Conservation (phyloP, 2,888 invertebrate species). For the Phengaris arion region DNA sequence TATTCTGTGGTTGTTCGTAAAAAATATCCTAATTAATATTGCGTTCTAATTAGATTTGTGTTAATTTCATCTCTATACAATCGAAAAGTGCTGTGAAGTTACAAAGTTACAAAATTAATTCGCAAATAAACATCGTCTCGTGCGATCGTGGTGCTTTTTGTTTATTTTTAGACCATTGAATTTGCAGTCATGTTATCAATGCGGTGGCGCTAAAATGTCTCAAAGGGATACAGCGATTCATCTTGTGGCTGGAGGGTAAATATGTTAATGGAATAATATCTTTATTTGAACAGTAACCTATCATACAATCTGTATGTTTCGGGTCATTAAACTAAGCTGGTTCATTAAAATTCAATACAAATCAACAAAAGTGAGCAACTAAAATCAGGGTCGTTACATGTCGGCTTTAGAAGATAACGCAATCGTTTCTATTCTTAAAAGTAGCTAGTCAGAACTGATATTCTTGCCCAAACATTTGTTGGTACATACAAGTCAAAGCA, state of each 20-base stretch:
- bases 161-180: conserved; percentile 78
- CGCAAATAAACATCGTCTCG: conserved; percentile 39
- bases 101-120: conserved; percentile 10
- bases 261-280: conserved; percentile 14
- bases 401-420: neutral
- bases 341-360: conserved; percentile 16
- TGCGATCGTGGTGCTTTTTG: conserved; percentile 69
- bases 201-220: conserved; percentile 80
- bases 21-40: neutral
- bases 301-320: neutral
- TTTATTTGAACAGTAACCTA: neutral
- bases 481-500: too few relatives aligned
- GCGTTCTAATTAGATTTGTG: conserved; percentile 14
- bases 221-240: conserved; percentile 94
- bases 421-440: neutral
- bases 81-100: conserved; percentile 18
- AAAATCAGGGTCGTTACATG: neutral
- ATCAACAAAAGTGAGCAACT: neutral
- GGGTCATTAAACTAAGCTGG: neutral
- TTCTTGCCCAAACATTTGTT: neutral
- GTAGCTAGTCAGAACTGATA: neutral
- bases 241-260: conserved; percentile 96
- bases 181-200: conserved; percentile 76
- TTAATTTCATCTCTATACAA: neutral
- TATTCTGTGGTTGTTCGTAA: too few relatives aligned